Evolutionary conservation across 1,140 invertebrate genomes (phyloP).

Genomic region (Theocolax elegans): DNA sequence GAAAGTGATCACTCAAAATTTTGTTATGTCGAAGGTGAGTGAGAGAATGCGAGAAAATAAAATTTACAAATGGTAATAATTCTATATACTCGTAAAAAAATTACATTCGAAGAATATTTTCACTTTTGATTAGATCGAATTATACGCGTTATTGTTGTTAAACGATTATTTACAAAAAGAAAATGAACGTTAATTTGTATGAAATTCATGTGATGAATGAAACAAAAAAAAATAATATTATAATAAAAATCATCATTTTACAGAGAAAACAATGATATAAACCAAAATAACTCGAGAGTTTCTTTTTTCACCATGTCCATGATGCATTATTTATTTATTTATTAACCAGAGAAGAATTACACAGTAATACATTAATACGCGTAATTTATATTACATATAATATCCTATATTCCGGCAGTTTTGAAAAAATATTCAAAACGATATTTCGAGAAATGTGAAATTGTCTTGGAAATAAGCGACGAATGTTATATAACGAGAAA

Average conservation of each 20-base stretch:
- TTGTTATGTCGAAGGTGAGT: slow-evolving; percentile 11
- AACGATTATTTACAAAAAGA: slow-evolving; percentile 2
- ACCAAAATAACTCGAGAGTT: neutral
- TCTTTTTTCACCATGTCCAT: neutral
- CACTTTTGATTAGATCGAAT: slow-evolving; percentile 5
- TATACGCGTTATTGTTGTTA: slow-evolving; percentile 13
- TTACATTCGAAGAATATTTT: slow-evolving; percentile 12
- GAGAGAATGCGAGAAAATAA: neutral
- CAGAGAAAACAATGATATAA: slow-evolving; percentile 5
- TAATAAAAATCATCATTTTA: slow-evolving; percentile 16
- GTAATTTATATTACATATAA: too few species aligned
- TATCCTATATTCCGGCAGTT: too few species aligned
- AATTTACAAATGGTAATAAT: slow-evolving; percentile 18
- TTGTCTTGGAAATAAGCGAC: too few species aligned
- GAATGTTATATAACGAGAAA: too few species aligned
- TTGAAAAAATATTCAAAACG: too few species aligned
- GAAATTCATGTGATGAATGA: slow-evolving; percentile 28
- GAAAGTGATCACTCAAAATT: neutral
- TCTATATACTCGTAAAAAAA: neutral
- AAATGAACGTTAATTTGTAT: slow-evolving; percentile 24
- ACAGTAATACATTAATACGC: too few species aligned
- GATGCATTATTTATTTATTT: neutral
- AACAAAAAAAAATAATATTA: slow-evolving; percentile 19
- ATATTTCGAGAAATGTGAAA: too few species aligned
- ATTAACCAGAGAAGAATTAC: too few species aligned